Evolutionary conservation across 1,140 invertebrate genomes (phyloP).

Genomic region (Dendrolimus punctatus): DNA sequence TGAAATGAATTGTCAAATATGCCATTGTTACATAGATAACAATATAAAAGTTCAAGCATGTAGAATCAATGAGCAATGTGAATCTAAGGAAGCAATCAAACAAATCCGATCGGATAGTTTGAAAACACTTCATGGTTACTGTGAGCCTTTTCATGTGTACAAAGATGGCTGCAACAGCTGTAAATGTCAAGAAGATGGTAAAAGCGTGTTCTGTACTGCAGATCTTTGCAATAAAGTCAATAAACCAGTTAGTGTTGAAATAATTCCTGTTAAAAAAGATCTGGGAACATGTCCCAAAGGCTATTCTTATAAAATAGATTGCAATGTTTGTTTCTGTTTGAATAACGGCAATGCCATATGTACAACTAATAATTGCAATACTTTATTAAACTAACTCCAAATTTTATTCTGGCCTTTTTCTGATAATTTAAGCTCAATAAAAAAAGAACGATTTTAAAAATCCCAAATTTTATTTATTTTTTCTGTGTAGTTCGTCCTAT

Average conservation of each 20-base stretch:
- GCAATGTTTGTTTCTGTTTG: constrained; percentile 52
- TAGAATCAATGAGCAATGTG: constrained; percentile 20
- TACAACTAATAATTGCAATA: constrained; percentile 17
- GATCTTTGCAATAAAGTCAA: constrained; percentile 19
- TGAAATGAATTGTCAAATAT: constrained; percentile 34
- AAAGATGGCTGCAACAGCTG: constrained; percentile 41
- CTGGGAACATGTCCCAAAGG: constrained; percentile 29
- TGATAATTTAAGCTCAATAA: no score
- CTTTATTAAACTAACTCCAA: no score
- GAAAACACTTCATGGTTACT: constrained; percentile 30
- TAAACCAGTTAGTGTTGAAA: constrained; percentile 22
- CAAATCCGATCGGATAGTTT: constrained; percentile 4
- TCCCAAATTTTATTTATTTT: no score
- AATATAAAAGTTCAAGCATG: constrained; percentile 27
- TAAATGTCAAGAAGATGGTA: constrained; percentile 35
- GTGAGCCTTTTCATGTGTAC: constrained; percentile 39
- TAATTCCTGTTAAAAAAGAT: constrained; percentile 29
- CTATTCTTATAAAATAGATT: constrained; percentile 37
- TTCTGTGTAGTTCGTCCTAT: no score
- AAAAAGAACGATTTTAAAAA: no score
- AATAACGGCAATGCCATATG: constrained; percentile 45
- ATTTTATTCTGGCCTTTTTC: no score
- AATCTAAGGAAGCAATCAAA: not conserved
- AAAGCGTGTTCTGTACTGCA: constrained; percentile 33
- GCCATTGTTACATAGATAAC: constrained; percentile 23